phyloP scores from a whole-genome alignment of 2,797 vertebrate genomes.

The Mus caroli region DNA sequence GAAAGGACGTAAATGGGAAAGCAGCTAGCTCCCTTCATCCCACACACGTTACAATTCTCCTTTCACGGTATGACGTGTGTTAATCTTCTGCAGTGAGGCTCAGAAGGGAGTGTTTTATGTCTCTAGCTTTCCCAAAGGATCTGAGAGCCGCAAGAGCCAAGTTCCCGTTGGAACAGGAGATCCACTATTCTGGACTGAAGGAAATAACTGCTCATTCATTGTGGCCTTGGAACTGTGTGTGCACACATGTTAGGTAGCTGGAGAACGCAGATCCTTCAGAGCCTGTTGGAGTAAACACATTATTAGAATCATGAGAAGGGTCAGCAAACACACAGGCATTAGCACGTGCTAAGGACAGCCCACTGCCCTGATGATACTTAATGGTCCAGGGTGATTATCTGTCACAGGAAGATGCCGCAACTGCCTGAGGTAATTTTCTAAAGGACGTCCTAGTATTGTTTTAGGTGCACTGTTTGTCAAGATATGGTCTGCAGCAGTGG shows the following conservation, averaged over 20 bases:
- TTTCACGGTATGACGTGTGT: neutral
- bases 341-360: neutral
- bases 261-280: neutral
- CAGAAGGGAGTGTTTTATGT: slow-evolving; percentile 11
- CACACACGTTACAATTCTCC: neutral
- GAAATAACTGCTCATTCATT: neutral
- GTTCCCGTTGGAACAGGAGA: neutral
- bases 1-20: slow-evolving; percentile 45
- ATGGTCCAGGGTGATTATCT: neutral
- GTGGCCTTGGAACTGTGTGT: neutral
- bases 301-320: neutral
- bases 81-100: slow-evolving; percentile 12
- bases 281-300: neutral
- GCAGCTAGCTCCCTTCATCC: slow-evolving; percentile 40
- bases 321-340: neutral
- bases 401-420: slow-evolving; percentile 11
- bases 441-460: neutral
- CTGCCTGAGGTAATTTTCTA: neutral
- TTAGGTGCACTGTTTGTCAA: neutral
- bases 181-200: neutral
- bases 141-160: neutral
- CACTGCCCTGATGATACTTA: neutral
- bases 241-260: neutral
- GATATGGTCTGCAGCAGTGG: neutral
- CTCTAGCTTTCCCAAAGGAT: neutral